Evolutionary conservation across 2,113 vertebrate genomes (phyloP).

Genomic region (Centropus bengalensis): DNA sequence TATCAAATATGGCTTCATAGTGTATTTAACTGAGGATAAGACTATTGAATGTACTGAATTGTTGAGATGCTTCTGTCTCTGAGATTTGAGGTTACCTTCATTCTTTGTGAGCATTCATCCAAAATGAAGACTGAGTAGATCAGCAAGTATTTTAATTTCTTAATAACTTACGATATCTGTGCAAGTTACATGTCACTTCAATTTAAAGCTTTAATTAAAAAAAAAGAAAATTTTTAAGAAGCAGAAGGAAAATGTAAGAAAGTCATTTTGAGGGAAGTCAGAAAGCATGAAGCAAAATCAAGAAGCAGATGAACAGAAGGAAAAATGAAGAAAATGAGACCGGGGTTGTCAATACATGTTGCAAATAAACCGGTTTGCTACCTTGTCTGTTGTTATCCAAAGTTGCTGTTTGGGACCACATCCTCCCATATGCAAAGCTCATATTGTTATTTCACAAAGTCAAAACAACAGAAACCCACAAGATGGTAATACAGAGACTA

Average conservation of each 20-base stretch:
- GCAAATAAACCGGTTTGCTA: neutral
- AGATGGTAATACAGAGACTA: neutral
- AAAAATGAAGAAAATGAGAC: neutral
- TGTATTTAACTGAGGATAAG: neutral
- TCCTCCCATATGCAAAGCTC: neutral
- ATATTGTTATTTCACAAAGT: neutral
- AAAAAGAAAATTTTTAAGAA: neutral
- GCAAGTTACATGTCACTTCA: neutral
- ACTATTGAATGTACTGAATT: neutral
- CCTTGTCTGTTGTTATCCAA: neutral
- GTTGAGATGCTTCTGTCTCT: neutral
- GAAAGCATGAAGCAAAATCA: neutral
- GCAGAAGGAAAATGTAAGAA: neutral
- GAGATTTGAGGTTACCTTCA: neutral
- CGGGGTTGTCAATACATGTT: neutral
- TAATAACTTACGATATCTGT: neutral
- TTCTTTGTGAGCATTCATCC: neutral
- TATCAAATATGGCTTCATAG: neutral
- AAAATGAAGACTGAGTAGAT: neutral
- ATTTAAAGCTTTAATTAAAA: neutral
- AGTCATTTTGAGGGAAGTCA: neutral
- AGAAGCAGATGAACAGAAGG: neutral
- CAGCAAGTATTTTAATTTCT: neutral
- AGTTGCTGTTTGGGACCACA: neutral
- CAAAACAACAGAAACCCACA: conserved; percentile 8